Evolutionary conservation across 2,113 vertebrate species (phyloP), one percentile per base, ranked within the genome.

Genomic region (Orthonyx spaldingii): DNA sequence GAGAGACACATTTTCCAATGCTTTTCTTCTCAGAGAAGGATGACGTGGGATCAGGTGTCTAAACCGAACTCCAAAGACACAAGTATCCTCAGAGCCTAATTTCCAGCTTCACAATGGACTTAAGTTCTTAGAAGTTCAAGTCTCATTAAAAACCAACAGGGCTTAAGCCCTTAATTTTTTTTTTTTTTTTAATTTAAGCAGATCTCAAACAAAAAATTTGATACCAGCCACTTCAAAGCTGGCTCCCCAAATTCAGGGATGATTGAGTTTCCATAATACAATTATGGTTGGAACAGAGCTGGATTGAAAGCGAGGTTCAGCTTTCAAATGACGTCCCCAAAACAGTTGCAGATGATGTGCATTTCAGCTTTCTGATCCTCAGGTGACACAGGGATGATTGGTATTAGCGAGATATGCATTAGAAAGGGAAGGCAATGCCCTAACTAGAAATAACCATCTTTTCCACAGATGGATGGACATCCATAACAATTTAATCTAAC

Each of bases 221-320:
- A 89, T 78, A 68, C 86, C 60, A 76, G 33, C 87, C 69, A 95
- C 93, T 90, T 96, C 90, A 95, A 95, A 95, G 96, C 80, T 41
- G 56, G 19, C 28, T 90, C 69, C 66, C 80, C 6, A 0, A 93
- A 94, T 68, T 75, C 68, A 24, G 61, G 87, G 87, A 60, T 56
- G 95, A 97, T 87, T 94, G 81, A 94, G 90, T 96, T 97, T 95
- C 90, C 53, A 15, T 96, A 94, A 96, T 87, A 92, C 76, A 96
- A 97, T 96, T 96, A 95, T 0, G 8, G 71, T 46, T 63, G 89
- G 76, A 96, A 96, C 0, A 0, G 83, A 90, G 90, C 80, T 86
- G 77, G 41, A 96, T 50, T 93, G 94, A 94, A 90, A 92, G 90
- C 61, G 30, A n/a, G 64, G 88, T 87, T 96, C 92, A 93, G 64